Percentiles rank a stretch among this genome's conserved stretches.
Evolutionary conservation across 2,797 vertebrate species (phyloP).

Genomic region (Chiroxiphia lanceolata): DNA sequence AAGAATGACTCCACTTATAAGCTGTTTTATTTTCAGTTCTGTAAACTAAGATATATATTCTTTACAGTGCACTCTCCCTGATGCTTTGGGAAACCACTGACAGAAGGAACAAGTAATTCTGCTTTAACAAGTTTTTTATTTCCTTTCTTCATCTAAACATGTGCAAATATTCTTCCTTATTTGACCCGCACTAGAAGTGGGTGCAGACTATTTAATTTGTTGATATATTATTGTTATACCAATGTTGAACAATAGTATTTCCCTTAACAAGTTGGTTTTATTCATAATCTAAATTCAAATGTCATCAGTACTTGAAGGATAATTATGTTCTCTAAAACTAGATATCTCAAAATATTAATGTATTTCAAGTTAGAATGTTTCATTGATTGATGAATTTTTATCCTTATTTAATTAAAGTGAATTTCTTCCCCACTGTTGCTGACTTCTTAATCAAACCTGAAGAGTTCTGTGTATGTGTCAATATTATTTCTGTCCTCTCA

Average conservation of each 20-base stretch:
- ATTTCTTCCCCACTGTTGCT: accelerated
- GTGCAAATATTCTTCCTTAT: not conserved
- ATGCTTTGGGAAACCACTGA: not conserved
- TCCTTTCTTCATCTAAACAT: not conserved
- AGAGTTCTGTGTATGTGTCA: not conserved
- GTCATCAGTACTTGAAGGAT: not conserved
- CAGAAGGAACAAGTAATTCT: not conserved
- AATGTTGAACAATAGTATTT: not conserved
- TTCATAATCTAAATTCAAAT: not conserved
- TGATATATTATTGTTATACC: not conserved
- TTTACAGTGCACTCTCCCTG: not conserved
- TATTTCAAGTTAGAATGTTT: not conserved
- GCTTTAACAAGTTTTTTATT: not conserved
- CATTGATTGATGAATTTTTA: not conserved
- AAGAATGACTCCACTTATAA: not conserved
- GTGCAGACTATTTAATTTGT: not conserved
- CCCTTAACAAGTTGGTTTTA: not conserved
- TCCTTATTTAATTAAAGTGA: not conserved
- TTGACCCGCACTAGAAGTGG: not conserved
- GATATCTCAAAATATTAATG: not conserved
- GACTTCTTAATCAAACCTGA: not conserved
- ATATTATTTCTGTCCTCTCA: not conserved
- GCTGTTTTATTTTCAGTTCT: not conserved
- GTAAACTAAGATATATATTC: not conserved
- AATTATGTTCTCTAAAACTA: no score